These are phyloP conservation scores for Chlamydotis undulata DNA, from an alignment of 2,113 vertebrate genomes.

Conservation along the genomic window DNA sequence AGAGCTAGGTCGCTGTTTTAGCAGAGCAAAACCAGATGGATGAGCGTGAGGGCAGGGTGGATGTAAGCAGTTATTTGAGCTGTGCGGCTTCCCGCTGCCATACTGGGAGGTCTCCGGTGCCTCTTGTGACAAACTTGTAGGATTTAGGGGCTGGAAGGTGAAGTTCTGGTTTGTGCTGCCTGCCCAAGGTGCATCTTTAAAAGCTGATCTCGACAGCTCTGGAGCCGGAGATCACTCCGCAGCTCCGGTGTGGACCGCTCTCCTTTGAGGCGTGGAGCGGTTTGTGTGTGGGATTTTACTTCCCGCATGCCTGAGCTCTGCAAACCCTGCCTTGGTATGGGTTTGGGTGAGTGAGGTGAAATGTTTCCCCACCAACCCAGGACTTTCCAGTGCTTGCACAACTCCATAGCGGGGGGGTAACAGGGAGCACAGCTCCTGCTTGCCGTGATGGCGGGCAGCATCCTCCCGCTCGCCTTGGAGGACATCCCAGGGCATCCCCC, in stretches of 20 bases:
- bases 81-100: background rate
- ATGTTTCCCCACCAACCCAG: background rate
- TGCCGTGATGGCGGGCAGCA: background rate
- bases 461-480: accelerated
- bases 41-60: background rate
- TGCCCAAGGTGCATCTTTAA: background rate
- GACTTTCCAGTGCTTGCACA: background rate
- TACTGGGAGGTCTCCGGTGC: background rate
- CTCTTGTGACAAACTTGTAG: background rate
- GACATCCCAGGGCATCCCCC: background rate
- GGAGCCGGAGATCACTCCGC: accelerated
- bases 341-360: background rate
- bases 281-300: background rate
- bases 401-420: background rate
- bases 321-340: background rate
- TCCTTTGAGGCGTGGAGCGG: background rate
- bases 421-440: background rate
- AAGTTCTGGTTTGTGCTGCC: background rate
- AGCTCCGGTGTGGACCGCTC: accelerated
- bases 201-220: background rate
- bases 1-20: accelerated
- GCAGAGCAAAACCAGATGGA: background rate
- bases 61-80: background rate
- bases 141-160: background rate
- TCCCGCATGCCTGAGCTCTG: background rate